phyloP scores from a whole-genome alignment of 2,797 vertebrate genomes.

The Propithecus perrieri region DNA sequence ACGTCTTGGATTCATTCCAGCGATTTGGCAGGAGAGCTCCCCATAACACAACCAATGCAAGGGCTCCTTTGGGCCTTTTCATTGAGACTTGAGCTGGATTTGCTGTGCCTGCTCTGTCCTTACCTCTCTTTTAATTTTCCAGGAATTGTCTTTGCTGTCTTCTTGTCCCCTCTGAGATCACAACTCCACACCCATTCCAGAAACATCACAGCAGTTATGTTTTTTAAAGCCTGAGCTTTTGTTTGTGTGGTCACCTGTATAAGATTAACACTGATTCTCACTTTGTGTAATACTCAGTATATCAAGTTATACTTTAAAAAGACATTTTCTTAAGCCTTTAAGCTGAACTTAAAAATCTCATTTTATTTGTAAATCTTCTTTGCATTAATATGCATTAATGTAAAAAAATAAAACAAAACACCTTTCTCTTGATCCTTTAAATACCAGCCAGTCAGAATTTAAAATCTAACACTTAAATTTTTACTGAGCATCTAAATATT shows the following conservation, averaged over 20 bases:
- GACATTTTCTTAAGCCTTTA: background rate
- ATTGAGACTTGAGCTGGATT: background rate
- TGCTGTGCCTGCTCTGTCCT: background rate
- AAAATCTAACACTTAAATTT: background rate
- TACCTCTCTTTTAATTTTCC: background rate
- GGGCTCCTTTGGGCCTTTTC: background rate
- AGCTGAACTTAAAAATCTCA: background rate
- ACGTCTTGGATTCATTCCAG: background rate
- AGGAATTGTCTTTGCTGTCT: slow-evolving; percentile 10
- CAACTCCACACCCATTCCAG: background rate
- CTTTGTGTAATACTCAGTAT: background rate
- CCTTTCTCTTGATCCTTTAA: slow-evolving; percentile 29
- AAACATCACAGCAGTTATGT: background rate
- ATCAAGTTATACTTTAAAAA: background rate
- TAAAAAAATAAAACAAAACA: background rate
- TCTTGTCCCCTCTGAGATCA: background rate
- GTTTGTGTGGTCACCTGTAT: background rate
- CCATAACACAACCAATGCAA: background rate
- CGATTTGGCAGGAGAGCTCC: background rate
- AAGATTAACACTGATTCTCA: background rate
- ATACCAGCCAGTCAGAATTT: background rate
- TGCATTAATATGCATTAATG: background rate
- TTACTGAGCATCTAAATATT: background rate
- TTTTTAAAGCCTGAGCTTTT: background rate
- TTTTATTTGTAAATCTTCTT: slow-evolving; percentile 1